These are phyloP conservation scores for Manis javanica DNA, from an alignment of 2,797 vertebrate genomes.

Conservation along the genomic window DNA sequence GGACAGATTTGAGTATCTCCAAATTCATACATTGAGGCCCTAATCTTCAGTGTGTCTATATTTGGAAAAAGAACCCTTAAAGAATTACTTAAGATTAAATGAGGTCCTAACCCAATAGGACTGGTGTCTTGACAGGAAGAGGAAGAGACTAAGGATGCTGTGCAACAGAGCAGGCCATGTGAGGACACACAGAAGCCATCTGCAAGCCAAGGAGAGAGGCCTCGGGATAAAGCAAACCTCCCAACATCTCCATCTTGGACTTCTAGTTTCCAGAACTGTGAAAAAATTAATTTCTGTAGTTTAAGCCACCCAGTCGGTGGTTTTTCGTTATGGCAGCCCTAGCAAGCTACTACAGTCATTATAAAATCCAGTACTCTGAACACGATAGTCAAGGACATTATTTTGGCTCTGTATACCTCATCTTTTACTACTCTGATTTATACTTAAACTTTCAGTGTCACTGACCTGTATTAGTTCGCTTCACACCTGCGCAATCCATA, in stretches of 20 bases:
- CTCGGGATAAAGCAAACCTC: neutral
- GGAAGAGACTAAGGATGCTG: neutral
- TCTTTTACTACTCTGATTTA: neutral
- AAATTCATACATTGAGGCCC: neutral
- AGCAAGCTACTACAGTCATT: neutral
- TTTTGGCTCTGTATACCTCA: neutral
- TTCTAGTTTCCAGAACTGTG: neutral
- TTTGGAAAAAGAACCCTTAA: neutral
- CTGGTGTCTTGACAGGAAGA: neutral
- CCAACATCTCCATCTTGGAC: neutral
- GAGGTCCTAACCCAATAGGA: neutral
- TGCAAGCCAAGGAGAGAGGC: neutral
- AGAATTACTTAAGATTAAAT: neutral
- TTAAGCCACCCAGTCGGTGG: neutral
- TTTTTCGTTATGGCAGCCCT: neutral
- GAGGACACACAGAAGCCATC: neutral
- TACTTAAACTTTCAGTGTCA: neutral
- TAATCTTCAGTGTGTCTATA: neutral
- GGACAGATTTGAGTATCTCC: neutral
- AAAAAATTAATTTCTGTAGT: neutral
- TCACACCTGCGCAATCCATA: neutral
- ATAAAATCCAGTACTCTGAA: neutral
- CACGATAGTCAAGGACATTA: neutral
- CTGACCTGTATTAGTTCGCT: neutral
- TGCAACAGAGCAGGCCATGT: neutral